phyloP scores from a whole-genome alignment of 1,140 invertebrate genomes.

The Wasmannia auropunctata region DNA sequence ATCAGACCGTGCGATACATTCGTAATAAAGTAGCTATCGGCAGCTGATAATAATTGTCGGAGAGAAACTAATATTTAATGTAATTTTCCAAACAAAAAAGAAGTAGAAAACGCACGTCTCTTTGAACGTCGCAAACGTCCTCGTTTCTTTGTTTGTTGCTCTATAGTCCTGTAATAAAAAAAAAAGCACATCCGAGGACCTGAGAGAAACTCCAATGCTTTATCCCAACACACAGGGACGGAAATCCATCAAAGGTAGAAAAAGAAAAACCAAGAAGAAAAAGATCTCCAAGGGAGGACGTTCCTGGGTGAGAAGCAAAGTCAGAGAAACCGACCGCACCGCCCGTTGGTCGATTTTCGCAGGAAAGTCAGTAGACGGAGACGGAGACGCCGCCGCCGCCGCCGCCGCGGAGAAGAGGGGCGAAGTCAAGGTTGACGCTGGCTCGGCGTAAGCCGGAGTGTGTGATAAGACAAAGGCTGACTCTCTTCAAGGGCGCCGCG shows the following conservation, averaged over 20 bases:
- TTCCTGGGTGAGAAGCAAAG: not conserved
- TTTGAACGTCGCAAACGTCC: not conserved
- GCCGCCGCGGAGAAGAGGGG: conserved; percentile 58
- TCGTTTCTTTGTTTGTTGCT: not conserved
- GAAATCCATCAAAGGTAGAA: not conserved
- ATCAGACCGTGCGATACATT: not conserved
- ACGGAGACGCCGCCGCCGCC: no score
- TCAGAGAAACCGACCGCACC: conserved; percentile 20
- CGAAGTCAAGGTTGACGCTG: conserved; percentile 82
- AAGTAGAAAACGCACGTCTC: not conserved
- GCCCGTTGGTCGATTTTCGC: conserved; percentile 75
- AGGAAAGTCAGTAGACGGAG: conserved; percentile 78
- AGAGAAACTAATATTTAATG: not conserved
- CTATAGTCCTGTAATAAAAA: not conserved
- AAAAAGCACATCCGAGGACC: not conserved
- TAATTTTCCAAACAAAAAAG: not conserved
- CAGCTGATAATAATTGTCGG: not conserved
- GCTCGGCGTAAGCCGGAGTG: conserved; percentile 72
- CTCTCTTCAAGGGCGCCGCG: conserved; percentile 79
- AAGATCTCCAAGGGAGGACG: not conserved
- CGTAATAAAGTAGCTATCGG: not conserved
- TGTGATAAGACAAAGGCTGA: conserved; percentile 84
- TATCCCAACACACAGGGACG: not conserved
- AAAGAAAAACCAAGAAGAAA: not conserved
- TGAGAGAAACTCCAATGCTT: not conserved